These are phyloP conservation scores for Zaprionus ghesquierei DNA, from an alignment of 1,140 invertebrate genomes.

Conservation along the genomic window DNA sequence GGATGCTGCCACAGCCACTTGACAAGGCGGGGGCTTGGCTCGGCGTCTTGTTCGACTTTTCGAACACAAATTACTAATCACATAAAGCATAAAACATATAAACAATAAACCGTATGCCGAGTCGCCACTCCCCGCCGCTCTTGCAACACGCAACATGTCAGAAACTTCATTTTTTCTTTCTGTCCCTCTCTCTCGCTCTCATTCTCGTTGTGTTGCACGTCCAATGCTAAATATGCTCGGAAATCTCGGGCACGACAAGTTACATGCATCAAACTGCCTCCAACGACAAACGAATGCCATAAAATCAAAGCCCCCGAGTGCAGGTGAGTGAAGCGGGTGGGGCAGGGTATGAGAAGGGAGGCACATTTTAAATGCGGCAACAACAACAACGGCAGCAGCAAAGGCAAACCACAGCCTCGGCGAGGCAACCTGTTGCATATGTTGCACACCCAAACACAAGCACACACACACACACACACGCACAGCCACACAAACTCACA, in stretches of 20 bases:
- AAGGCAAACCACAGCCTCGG: conserved; percentile 19
- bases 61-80: conserved; percentile 34
- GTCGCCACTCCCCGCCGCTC: conserved; percentile 47
- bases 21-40: conserved; percentile 33
- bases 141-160: conserved; percentile 24
- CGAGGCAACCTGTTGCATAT: conserved; percentile 65
- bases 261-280: conserved; percentile 74
- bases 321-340: not conserved
- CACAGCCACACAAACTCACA: conserved; percentile 19
- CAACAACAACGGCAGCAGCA: conserved; percentile 3
- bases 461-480: conserved; percentile 24
- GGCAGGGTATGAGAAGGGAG: not conserved
- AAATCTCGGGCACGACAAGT: conserved; percentile 71
- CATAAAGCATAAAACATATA: conserved; percentile 25
- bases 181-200: conserved; percentile 12
- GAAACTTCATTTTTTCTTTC: conserved; percentile 24
- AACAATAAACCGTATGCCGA: conserved; percentile 34
- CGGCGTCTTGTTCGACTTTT: conserved; percentile 17
- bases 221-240: conserved; percentile 70
- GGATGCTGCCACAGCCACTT: conserved; percentile 1
- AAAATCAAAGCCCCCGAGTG: conserved; percentile 64
- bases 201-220: conserved; percentile 72
- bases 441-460: conserved; percentile 24
- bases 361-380: conserved; percentile 37
- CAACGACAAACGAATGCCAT: conserved; percentile 63